Conservation (phyloP, 1,140 invertebrate species). For the Heliconius eleuchia region DNA sequence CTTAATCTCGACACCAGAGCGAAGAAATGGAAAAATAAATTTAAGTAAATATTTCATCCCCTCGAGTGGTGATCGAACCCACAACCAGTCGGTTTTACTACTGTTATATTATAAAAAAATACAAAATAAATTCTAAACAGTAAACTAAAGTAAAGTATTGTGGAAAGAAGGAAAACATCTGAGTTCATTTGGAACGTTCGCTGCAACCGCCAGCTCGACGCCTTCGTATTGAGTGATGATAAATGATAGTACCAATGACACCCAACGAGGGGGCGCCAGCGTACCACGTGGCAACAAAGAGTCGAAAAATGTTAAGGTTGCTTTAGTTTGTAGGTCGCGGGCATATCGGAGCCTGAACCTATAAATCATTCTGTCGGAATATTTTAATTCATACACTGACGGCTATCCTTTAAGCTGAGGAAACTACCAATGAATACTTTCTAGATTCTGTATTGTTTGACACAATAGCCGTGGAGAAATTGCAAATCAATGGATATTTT, state of each 20-base stretch:
- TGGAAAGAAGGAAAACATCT: constrained; percentile 2
- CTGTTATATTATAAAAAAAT: not conserved
- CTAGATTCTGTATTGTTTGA: not conserved
- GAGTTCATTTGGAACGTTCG: constrained; percentile 40
- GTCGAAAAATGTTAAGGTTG: constrained; percentile 78
- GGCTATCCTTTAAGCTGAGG: constrained; percentile 14
- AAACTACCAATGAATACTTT: constrained; percentile 11
- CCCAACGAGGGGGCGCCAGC: constrained; percentile 64
- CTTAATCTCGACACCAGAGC: too few relatives aligned
- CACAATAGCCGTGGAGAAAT: not conserved
- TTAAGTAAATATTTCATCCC: too few relatives aligned
- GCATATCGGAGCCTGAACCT: constrained; percentile 69
- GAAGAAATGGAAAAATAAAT: too few relatives aligned
- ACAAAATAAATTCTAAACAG: not conserved
- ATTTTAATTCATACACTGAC: constrained; percentile 60
- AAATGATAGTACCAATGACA: constrained; percentile 74
- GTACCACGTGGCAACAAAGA: constrained; percentile 77
- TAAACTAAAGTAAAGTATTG: not conserved
- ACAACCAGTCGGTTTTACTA: not conserved
- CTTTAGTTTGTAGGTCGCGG: constrained; percentile 78
- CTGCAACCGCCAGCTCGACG: constrained; percentile 71
- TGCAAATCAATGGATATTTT: not conserved
- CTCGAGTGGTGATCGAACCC: too few relatives aligned
- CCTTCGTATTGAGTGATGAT: constrained; percentile 77
- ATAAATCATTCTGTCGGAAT: constrained; percentile 76